Conservation (phyloP, 2,797 vertebrate genomes). For the Triplophysa bombifrons region DNA sequence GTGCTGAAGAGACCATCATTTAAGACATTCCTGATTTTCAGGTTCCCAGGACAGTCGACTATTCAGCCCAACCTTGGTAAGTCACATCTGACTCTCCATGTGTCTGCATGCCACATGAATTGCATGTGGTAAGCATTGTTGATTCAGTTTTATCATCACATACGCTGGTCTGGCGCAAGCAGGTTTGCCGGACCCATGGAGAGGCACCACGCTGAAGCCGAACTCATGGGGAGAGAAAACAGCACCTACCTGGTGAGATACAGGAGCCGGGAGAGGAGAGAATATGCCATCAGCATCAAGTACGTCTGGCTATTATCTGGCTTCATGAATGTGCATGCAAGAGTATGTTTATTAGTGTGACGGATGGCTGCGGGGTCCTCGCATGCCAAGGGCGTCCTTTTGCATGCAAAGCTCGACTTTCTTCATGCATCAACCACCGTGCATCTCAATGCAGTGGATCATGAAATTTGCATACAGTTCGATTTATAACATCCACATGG, state of each 20-base stretch:
- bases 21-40: conserved; percentile 63
- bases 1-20: neutral
- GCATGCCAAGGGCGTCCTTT: neutral
- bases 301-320: conserved; percentile 56
- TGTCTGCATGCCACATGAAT: neutral
- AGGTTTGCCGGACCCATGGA: conserved; percentile 97
- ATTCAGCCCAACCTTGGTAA: conserved; percentile 90
- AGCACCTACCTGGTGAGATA: conserved; percentile 95
- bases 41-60: conserved; percentile 94
- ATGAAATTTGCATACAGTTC: conserved; percentile 18
- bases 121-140: neutral
- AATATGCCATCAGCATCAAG: conserved; percentile 98
- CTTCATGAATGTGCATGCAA: conserved; percentile 20
- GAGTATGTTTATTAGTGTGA: conserved; percentile 17
- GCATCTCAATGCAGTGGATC: neutral
- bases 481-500: conserved; percentile 3
- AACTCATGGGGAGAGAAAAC: conserved; percentile 90
- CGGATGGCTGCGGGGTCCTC: neutral
- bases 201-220: conserved; percentile 88
- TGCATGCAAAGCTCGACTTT: conserved; percentile 22
- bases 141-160: neutral
- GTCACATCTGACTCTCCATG: conserved; percentile 55
- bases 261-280: conserved; percentile 89
- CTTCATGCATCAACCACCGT: neutral
- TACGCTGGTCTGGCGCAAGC: neutral